A percentile compares a stretch with the other conserved stretches of the same genome.
phyloP scores from a whole-genome alignment of 2,888 invertebrate genomes.

The Nebria salina region DNA sequence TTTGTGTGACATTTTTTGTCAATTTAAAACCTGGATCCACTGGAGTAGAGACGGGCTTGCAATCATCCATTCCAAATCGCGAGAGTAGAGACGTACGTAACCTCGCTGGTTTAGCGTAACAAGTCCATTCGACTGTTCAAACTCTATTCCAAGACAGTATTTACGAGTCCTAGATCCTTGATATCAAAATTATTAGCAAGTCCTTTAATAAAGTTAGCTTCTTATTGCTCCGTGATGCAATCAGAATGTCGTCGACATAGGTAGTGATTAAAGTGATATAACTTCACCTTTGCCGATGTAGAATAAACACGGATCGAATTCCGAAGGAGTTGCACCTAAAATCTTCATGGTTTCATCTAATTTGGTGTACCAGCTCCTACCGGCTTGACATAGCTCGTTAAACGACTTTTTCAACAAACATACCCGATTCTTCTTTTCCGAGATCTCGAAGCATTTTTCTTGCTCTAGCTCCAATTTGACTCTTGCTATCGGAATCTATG shows the following conservation, averaged over 20 bases:
- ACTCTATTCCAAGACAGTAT: constrained; percentile 6
- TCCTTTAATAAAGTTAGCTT: neutral
- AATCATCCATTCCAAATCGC: neutral
- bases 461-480: neutral
- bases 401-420: constrained; percentile 7
- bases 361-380: neutral
- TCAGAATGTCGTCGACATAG: neutral
- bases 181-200: neutral
- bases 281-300: neutral
- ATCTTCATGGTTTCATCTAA: neutral
- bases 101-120: neutral
- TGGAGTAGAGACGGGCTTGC: neutral
- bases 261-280: neutral
- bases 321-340: neutral
- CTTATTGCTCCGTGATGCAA: neutral
- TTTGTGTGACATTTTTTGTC: neutral
- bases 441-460: constrained; percentile 25
- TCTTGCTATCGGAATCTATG: neutral
- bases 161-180: neutral
- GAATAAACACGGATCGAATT: constrained; percentile 5
- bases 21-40: neutral
- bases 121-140: neutral
- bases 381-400: neutral
- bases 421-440: constrained; percentile 49
- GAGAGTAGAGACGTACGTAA: neutral